Evolutionary conservation across 1,140 invertebrate genomes (phyloP).

Genomic region (Sitobion miscanthi): DNA sequence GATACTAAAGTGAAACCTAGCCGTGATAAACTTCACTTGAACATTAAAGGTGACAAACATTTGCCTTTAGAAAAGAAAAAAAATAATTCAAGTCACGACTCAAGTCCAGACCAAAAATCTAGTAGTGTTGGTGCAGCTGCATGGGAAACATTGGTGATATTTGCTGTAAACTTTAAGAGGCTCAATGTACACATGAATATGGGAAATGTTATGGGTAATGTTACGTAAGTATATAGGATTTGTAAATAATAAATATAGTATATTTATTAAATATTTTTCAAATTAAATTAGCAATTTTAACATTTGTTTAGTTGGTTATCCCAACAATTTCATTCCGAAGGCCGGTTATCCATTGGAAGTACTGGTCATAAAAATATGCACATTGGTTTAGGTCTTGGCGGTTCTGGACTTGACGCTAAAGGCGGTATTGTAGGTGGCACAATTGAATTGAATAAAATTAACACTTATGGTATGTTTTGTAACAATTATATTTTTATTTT

Average conservation of each 20-base stretch:
- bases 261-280: neutral
- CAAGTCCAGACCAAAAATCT: conserved; percentile 65
- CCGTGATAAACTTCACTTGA: conserved; percentile 52
- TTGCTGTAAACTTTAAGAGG: conserved; percentile 93
- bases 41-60: conserved; percentile 51
- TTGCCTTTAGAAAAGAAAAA: conserved; percentile 34
- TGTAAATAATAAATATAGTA: neutral
- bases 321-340: conserved; percentile 87
- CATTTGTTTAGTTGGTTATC: conserved; percentile 78
- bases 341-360: conserved; percentile 90
- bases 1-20: conserved; percentile 23
- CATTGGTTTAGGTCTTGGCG: conserved; percentile 84
- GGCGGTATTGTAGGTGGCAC: conserved; percentile 95
- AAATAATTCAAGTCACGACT: conserved; percentile 63
- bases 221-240: conserved; percentile 65
- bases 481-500: conserved; percentile 28
- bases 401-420: conserved; percentile 91
- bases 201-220: conserved; percentile 98
- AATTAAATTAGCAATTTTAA: neutral
- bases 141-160: conserved; percentile 95
- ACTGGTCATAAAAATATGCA: conserved; percentile 93
- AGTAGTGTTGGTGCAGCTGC: conserved; percentile 65
- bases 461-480: conserved; percentile 77
- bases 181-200: conserved; percentile 98
- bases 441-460: conserved; percentile 88